Evolutionary conservation across 2,888 invertebrate genomes (phyloP).

Genomic region (Pristionchus exspectatus): DNA sequence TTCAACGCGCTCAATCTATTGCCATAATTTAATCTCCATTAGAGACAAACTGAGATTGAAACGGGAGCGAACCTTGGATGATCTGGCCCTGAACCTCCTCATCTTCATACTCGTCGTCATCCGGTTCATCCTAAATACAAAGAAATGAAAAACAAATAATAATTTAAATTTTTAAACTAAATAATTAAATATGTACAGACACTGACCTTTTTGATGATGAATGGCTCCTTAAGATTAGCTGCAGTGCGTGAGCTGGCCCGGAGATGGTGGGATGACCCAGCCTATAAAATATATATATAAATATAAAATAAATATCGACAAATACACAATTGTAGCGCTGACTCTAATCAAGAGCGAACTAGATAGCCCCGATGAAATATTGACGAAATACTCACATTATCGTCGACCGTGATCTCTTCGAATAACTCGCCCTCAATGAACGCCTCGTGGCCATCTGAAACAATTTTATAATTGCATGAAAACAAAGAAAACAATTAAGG

Average conservation of each 20-base stretch:
- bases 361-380: background rate
- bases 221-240: background rate
- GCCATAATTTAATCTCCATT: too few species aligned
- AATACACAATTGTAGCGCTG: background rate
- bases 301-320: background rate
- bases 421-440: constrained; percentile 17
- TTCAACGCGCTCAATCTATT: background rate
- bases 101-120: constrained; percentile 55
- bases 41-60: too few species aligned
- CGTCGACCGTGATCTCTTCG: constrained; percentile 13
- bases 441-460: background rate
- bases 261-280: constrained; percentile 8
- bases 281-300: background rate
- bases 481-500: background rate
- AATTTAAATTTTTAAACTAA: background rate
- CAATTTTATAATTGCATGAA: background rate
- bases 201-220: background rate
- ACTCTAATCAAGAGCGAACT: background rate
- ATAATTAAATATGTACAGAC: background rate
- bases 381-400: background rate
- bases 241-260: background rate
- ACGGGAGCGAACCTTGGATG: constrained; percentile 55
- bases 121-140: background rate
- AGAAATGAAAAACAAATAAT: background rate
- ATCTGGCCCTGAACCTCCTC: constrained; percentile 63